Evolutionary conservation across 2,888 invertebrate genomes (phyloP).

Genomic region (Agrilus mali): DNA sequence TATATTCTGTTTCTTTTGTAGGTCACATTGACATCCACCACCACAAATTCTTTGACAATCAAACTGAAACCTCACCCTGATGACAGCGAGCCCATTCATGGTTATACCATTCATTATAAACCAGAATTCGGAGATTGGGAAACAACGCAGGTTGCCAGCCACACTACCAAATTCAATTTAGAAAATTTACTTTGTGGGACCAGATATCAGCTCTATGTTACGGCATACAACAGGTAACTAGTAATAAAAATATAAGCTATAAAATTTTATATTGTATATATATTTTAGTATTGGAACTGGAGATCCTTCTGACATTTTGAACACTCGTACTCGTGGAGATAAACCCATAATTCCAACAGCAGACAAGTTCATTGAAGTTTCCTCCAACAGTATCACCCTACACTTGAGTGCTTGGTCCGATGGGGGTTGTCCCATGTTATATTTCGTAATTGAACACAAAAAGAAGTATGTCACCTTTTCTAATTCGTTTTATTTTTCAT

Average conservation of each 20-base stretch:
- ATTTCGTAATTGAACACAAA: conserved; percentile 90
- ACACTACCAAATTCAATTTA: conserved; percentile 70
- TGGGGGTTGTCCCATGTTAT: conserved; percentile 90
- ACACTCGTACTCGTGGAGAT: conserved; percentile 82
- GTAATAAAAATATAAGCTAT: conserved; percentile 1
- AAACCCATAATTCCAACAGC: conserved; percentile 89
- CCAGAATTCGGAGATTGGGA: conserved; percentile 94
- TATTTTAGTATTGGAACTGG: conserved; percentile 74
- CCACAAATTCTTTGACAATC: conserved; percentile 61
- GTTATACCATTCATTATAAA: conserved; percentile 85
- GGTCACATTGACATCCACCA: conserved; percentile 59
- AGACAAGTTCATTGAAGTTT: conserved; percentile 80
- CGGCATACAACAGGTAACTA: conserved; percentile 76
- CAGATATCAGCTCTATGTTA: conserved; percentile 84
- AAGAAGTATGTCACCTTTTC: conserved; percentile 53
- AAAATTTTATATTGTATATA: conserved; percentile 4
- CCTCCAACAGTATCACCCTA: conserved; percentile 84
- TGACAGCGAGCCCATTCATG: conserved; percentile 80
- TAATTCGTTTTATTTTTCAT: not conserved
- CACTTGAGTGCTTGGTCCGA: conserved; percentile 90
- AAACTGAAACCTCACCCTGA: conserved; percentile 60
- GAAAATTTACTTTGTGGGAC: conserved; percentile 87
- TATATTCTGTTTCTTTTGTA: conserved; percentile 26
- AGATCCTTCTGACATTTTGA: conserved; percentile 77
- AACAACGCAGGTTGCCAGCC: conserved; percentile 58